phyloP scores from a whole-genome alignment of 1,140 invertebrate species.

The Drosophila varians region DNA sequence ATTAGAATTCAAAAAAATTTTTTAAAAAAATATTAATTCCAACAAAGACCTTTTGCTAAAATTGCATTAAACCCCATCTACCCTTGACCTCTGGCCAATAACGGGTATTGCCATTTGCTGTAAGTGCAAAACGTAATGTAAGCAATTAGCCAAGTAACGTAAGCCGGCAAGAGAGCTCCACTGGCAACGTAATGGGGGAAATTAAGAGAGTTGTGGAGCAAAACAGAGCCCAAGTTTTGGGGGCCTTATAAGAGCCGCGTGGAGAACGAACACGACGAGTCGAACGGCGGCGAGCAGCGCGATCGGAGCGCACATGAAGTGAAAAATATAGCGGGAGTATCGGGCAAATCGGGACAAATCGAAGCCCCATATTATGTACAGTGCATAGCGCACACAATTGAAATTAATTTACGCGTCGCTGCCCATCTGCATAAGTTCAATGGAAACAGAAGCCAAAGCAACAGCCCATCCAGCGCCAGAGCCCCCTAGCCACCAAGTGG shows the following conservation, averaged over 20 bases:
- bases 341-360: conserved; percentile 20
- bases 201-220: conserved; percentile 6
- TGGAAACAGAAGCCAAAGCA: conserved; percentile 47
- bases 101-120: not conserved
- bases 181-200: conserved; percentile 9
- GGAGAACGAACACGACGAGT: conserved; percentile 58
- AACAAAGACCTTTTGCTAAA: not conserved
- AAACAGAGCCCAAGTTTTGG: conserved; percentile 43
- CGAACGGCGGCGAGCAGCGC: conserved; percentile 55
- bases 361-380: conserved; percentile 62
- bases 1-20: not conserved
- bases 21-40: not conserved
- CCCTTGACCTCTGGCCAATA: not conserved
- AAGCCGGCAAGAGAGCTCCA: conserved; percentile 24
- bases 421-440: conserved; percentile 75
- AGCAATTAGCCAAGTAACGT: conserved; percentile 19
- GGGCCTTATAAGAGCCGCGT: conserved; percentile 55
- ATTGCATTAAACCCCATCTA: not conserved
- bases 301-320: conserved; percentile 39
- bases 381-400: conserved; percentile 57
- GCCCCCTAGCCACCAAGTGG: conserved; percentile 6
- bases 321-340: conserved; percentile 2
- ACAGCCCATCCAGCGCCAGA: conserved; percentile 10
- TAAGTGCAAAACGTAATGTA: not conserved
- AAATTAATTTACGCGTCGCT: conserved; percentile 72